Base-by-base conservation (phyloP, 2,888 invertebrate species). In the Coronaproctus castanopsis region DNA sequence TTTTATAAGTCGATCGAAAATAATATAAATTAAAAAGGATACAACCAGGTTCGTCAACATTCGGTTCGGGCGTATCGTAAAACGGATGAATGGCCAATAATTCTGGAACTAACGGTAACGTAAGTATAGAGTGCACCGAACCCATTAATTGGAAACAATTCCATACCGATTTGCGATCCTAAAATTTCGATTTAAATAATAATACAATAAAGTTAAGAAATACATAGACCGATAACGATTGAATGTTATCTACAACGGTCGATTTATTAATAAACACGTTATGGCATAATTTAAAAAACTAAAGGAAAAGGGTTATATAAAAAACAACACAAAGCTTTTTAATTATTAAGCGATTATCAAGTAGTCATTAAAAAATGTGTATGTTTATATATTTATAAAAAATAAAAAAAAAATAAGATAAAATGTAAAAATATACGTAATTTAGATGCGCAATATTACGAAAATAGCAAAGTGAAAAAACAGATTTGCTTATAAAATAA, bases 11-110 rank as follows among this genome's bases (percentile, higher is more conserved):
- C n/a, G n/a, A n/a, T n/a, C n/a, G n/a, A n/a, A n/a, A n/a, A n/a
- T n/a, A n/a, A n/a, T n/a, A n/a, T n/a, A n/a, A n/a, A 36, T 8
- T 36, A 36, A 36, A 63, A 73, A 74, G 73, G 73, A 74, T 87
- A 88, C 87, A 95, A 53, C 88, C 81, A 1, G 92, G 88, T 71
- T 96, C 95, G 67, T 96, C 93, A 2, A 97, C 89, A 70, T 95
- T 90, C 0, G 89, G 89, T 70, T 97, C 97, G 0, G 93, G 86
- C 67, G 87, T 89, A 70, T 96, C 93, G 71, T 97, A 93, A 74
- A 92, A 93, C 0, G 96, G 95, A 76, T 98, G 96, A 63, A 90
- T 85, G 64, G 85, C 85, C 19, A 98, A 76, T 60, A 98, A 77
- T 65, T 91, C 86, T 0, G 91, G 85, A 1, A 91, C 86, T 49